Conservation (phyloP, 1,140 invertebrate species). For the Bombus soroeensis region DNA sequence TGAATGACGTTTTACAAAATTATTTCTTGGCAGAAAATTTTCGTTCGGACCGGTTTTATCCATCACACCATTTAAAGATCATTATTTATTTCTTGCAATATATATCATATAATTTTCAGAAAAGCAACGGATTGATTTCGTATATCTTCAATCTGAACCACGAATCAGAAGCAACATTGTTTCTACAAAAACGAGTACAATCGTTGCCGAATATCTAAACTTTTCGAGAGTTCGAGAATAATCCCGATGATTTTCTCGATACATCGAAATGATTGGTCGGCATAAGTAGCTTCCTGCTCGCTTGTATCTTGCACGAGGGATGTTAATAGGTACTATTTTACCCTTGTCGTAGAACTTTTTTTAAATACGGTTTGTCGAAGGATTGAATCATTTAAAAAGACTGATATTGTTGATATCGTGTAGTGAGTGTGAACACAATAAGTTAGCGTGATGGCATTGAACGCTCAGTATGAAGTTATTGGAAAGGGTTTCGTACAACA, state of each 20-base stretch:
- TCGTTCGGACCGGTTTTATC: neutral
- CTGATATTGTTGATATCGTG: constrained; percentile 17
- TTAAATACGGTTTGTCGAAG: constrained; percentile 24
- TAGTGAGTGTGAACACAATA: constrained; percentile 38
- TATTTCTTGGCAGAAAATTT: constrained; percentile 8
- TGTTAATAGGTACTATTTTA: constrained; percentile 58
- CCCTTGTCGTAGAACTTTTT: constrained; percentile 48
- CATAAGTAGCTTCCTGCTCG: constrained; percentile 58
- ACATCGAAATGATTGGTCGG: constrained; percentile 55
- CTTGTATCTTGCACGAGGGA: constrained; percentile 58
- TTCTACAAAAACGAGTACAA: neutral
- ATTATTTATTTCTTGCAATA: neutral
- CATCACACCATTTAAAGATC: neutral
- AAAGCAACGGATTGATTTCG: neutral
- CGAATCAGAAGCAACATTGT: neutral
- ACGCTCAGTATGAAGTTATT: constrained; percentile 95
- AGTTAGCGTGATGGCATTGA: constrained; percentile 87
- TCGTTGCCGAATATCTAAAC: constrained; percentile 44
- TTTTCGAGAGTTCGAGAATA: constrained; percentile 59
- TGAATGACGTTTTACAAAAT: constrained; percentile 30
- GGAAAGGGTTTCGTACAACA: constrained; percentile 96
- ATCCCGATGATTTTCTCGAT: constrained; percentile 48
- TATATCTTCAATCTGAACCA: neutral
- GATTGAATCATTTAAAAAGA: constrained; percentile 24
- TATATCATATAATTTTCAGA: neutral